Evolutionary conservation across 1,140 invertebrate genomes (phyloP).

Genomic region (Chlorops oryzae): DNA sequence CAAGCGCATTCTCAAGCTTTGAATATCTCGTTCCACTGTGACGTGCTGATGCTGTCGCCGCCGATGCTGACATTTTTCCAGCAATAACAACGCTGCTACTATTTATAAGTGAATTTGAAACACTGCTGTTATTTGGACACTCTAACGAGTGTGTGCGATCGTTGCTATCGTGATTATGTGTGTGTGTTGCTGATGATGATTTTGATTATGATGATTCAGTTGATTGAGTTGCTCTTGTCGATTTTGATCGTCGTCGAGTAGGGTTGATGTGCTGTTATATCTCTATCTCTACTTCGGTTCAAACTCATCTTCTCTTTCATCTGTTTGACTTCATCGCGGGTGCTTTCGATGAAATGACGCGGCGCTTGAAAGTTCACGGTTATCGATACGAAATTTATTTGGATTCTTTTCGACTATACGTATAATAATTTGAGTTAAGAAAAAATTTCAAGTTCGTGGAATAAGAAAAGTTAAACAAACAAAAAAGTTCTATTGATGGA

Average conservation of each 20-base stretch:
- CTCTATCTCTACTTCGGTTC: constrained; percentile 68
- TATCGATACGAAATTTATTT: constrained; percentile 88
- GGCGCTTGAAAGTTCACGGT: constrained; percentile 78
- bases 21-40: constrained; percentile 80
- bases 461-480: too few relatives aligned
- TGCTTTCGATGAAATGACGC: constrained; percentile 82
- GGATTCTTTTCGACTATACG: constrained; percentile 94
- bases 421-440: too few relatives aligned
- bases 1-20: constrained; percentile 78
- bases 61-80: constrained; percentile 44
- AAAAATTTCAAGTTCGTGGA: too few relatives aligned
- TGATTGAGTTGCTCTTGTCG: constrained; percentile 21
- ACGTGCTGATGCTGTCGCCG: constrained; percentile 39
- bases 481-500: too few relatives aligned
- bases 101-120: constrained; percentile 28
- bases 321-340: constrained; percentile 83
- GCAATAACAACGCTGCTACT: constrained; percentile 34
- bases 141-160: constrained; percentile 42
- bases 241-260: constrained; percentile 45
- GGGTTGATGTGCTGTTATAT: constrained; percentile 71
- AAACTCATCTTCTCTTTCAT: constrained; percentile 91
- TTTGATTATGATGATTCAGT: constrained; percentile 29
- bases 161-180: constrained; percentile 25
- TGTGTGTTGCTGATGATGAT: too few relatives aligned
- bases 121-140: constrained; percentile 26